Percentiles rank a stretch among this genome's conserved stretches.
Evolutionary conservation across 2,113 vertebrate genomes (phyloP).

Genomic region (Lonchura striata): DNA sequence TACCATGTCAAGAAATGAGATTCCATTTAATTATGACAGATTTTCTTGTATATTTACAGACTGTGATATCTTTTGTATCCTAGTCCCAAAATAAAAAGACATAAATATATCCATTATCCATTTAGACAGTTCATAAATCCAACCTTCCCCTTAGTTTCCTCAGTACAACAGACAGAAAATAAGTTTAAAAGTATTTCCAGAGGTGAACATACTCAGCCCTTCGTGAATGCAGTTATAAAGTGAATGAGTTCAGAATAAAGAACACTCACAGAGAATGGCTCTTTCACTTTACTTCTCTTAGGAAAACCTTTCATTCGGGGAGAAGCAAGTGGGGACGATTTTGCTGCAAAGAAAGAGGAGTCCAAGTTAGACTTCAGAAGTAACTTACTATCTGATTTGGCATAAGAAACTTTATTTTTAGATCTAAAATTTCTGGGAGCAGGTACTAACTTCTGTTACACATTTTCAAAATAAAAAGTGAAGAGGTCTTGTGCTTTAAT

Average conservation of each 20-base stretch:
- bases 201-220: slow-evolving; percentile 9
- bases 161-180: neutral
- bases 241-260: slow-evolving; percentile 40
- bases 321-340: neutral
- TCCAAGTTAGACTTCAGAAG: slow-evolving; percentile 45
- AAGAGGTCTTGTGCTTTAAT: neutral
- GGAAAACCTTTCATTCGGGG: slow-evolving; percentile 33
- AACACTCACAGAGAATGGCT: neutral
- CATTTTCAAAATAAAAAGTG: neutral
- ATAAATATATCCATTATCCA: neutral
- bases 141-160: neutral
- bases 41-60: neutral
- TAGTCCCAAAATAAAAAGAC: neutral
- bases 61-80: neutral
- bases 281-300: slow-evolving; percentile 26
- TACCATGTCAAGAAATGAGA: neutral
- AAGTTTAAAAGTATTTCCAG: neutral
- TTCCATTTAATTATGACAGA: neutral
- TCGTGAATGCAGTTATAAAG: neutral
- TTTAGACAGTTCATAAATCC: neutral
- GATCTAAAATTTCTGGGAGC: slow-evolving; percentile 37
- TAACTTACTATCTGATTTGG: slow-evolving; percentile 11
- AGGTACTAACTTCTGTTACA: slow-evolving; percentile 4
- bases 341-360: slow-evolving; percentile 15
- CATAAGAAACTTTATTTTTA: slow-evolving; percentile 57